phyloP scores from a whole-genome alignment of 53 echinoderm and acorn worm species.

The Antedon mediterranea region DNA sequence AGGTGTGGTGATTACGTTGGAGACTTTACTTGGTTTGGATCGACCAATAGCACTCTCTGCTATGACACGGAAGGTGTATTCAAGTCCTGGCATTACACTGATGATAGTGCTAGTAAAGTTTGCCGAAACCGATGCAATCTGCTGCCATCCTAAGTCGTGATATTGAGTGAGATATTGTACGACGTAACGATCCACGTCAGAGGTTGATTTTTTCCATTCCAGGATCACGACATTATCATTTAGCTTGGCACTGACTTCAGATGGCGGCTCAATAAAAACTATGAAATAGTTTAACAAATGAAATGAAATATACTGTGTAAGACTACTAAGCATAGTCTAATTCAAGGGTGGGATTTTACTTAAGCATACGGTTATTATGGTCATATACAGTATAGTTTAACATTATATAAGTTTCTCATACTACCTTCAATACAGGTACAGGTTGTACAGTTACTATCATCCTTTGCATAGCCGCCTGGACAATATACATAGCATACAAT shows the following conservation, averaged over 20 bases:
- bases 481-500: not conserved
- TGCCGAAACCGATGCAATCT: not conserved
- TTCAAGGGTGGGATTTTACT: no score
- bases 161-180: not conserved
- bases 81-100: not conserved
- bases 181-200: not conserved
- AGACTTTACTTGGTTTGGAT: not conserved
- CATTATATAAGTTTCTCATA: no score
- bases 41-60: not conserved
- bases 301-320: no score
- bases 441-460: not conserved
- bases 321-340: no score
- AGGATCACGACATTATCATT: no score
- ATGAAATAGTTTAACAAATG: no score
- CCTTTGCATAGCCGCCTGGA: not conserved
- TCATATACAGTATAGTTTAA: no score
- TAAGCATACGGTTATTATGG: no score
- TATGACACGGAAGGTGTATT: not conserved
- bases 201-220: not conserved
- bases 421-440: not conserved
- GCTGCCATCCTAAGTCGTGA: not conserved
- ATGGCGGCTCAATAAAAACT: no score
- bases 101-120: not conserved
- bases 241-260: no score
- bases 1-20: not conserved